Conservation (phyloP, 2,888 invertebrate species). For the Physocephala rufipes region DNA sequence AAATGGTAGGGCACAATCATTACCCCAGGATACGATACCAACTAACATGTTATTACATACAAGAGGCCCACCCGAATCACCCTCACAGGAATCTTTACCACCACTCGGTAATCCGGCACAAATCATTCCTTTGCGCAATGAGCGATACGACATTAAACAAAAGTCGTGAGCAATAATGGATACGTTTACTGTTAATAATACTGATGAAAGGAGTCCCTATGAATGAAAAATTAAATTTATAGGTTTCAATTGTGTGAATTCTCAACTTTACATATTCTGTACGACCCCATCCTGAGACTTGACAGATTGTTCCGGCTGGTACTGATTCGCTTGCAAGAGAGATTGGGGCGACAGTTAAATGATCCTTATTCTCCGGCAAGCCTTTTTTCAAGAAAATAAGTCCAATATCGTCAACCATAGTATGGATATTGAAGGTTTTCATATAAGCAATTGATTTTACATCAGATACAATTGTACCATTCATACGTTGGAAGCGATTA, state of each 20-base stretch:
- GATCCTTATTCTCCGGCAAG: slow-evolving; percentile 48
- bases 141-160: slow-evolving; percentile 50
- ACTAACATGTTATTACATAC: slow-evolving; percentile 55
- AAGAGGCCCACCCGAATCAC: slow-evolving; percentile 61
- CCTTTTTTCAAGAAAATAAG: slow-evolving; percentile 55
- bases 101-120: slow-evolving; percentile 58
- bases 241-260: no score
- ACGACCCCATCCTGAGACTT: slow-evolving; percentile 62
- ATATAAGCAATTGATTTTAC: slow-evolving; percentile 56
- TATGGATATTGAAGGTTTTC: slow-evolving; percentile 54
- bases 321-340: slow-evolving; percentile 45
- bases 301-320: slow-evolving; percentile 52
- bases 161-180: slow-evolving; percentile 49
- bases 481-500: slow-evolving; percentile 54
- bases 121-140: slow-evolving; percentile 56
- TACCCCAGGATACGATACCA: slow-evolving; percentile 62
- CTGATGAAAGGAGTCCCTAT: slow-evolving; percentile 49
- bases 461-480: slow-evolving; percentile 56
- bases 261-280: no score
- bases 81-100: slow-evolving; percentile 60
- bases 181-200: slow-evolving; percentile 55
- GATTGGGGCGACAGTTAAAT: slow-evolving; percentile 54
- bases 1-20: slow-evolving; percentile 54
- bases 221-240: background rate
- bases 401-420: slow-evolving; percentile 61